phyloP scores from a whole-genome alignment of 2,797 vertebrate genomes.

The Delichon dasypus region DNA sequence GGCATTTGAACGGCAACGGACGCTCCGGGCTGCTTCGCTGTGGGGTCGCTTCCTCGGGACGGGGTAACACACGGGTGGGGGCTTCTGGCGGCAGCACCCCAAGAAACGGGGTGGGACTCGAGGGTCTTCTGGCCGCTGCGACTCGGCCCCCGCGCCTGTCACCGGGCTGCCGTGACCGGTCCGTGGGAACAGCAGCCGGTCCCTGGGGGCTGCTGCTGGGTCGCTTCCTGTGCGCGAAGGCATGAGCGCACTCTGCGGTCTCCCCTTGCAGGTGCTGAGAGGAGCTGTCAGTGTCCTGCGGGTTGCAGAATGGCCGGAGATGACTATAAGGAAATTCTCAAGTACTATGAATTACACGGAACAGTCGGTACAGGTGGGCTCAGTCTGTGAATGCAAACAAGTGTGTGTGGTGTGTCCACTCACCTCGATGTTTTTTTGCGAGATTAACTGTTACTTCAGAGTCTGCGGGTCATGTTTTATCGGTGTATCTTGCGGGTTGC shows the following conservation, averaged over 20 bases:
- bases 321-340: conserved; percentile 84
- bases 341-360: conserved; percentile 88
- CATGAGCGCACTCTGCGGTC: rapidly evolving
- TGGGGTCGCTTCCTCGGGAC: background rate
- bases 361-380: conserved; percentile 90
- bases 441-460: no score
- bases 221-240: rapidly evolving
- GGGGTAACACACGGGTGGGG: no score
- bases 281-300: rapidly evolving
- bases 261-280: background rate
- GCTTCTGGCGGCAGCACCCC: background rate
- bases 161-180: background rate
- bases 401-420: rapidly evolving
- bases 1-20: conserved; percentile 20
- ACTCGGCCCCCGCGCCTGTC: background rate
- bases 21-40: rapidly evolving
- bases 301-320: conserved; percentile 64
- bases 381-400: no score
- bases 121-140: no score
- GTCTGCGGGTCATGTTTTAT: rapidly evolving
- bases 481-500: rapidly evolving
- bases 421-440: rapidly evolving
- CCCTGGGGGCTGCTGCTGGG: rapidly evolving
- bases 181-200: background rate
- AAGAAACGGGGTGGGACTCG: background rate